Base-by-base conservation (phyloP, 2,797 vertebrate species). In the Chrysocyon brachyurus region DNA sequence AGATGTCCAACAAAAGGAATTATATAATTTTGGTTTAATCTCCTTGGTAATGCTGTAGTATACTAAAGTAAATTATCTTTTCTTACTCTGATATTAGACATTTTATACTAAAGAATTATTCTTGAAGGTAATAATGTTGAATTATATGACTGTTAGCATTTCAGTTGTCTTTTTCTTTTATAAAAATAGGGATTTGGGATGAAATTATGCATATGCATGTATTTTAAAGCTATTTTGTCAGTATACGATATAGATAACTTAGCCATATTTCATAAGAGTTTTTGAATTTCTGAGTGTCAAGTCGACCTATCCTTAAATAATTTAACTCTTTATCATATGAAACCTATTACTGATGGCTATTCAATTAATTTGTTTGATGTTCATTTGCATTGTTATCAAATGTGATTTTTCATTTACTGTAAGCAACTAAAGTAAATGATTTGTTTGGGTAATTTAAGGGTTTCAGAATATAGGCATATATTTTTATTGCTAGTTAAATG, bases 191-290 rank as follows among this genome's bases (percentile, higher is more conserved):
- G 22, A 72, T 88, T 95, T 96, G 40, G 15, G 36, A n/a, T 87
- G 54, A 70, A 68, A 59, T 87, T 87, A 82, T 68, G 3, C 6
- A 21, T 84, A 57, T 79, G 36, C 3, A 19, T 83, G 21, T 92
- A 77, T 96, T 82, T 97, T 36, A 92, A 33, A 91, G 75, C 57
- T 31, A 57, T 52, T 96, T 92, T 96, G 6, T 31, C 28, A 59
- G 15, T 28, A 40, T 96, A n/a, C 31, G 0, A 3, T 59, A 31
- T 66, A 75, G 79, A 72, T 6, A 85, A 36, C 1, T 63, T 52
- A 85, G 26, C 11, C 16, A 31, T n/a, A 68, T 89, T 92, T 94
- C 36, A 84, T 54, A 64, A 49, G 24, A 22, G 85, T 64, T 95
- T 64, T 91, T 81, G 59, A 86, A 16, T 52, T 89, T 85, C 81